A percentile compares a stretch with the other conserved stretches of the same genome.
phyloP scores from a whole-genome alignment of 2,113 vertebrate species.

The Sialia sialis region DNA sequence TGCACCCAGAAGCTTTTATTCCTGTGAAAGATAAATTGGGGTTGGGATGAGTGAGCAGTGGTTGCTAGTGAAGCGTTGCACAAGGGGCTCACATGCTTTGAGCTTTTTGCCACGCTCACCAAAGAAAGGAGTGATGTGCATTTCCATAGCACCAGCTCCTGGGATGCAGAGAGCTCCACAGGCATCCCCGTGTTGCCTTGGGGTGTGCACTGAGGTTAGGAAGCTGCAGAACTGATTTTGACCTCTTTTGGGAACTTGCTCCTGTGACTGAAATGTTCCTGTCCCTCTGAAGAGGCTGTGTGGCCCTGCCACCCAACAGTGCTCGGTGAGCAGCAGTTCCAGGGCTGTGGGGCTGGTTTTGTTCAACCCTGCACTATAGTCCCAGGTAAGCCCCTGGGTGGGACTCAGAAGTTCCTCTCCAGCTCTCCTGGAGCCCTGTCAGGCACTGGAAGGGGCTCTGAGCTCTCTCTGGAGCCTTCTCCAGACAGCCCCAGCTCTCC shows the following conservation, averaged over 20 bases:
- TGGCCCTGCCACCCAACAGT: rapidly evolving
- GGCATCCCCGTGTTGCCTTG: neutral
- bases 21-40: conserved; percentile 15
- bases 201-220: neutral
- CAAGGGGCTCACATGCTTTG: neutral
- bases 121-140: neutral
- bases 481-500: neutral
- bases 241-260: neutral
- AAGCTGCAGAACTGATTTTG: neutral
- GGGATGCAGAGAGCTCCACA: neutral
- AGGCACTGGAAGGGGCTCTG: neutral
- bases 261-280: neutral
- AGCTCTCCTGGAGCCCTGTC: neutral
- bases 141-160: neutral
- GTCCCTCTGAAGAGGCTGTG: neutral
- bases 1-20: conserved; percentile 42
- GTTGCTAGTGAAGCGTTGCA: neutral
- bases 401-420: neutral
- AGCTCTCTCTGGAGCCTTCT: neutral
- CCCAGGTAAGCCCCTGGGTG: neutral
- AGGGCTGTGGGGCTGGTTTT: neutral
- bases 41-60: neutral
- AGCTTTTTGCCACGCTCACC: conserved; percentile 6
- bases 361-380: neutral
- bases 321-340: neutral